Evolutionary conservation across 2,113 vertebrate genomes (phyloP).

Genomic region (Pseudopipra pipra): DNA sequence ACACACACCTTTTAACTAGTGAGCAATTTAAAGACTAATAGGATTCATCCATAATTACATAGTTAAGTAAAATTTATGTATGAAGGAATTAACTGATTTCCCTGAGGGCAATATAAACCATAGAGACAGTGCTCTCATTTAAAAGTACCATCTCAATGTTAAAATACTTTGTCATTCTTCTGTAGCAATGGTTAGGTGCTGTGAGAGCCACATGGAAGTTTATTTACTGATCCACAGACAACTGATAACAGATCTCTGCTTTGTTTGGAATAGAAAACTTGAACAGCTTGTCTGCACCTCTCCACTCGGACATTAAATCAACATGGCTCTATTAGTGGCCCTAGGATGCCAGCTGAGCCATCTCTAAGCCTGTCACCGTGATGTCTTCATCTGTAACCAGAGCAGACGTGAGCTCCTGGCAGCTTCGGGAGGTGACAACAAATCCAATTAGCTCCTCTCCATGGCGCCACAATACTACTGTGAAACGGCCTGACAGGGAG

Average conservation of each 20-base stretch:
- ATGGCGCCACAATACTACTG: conserved; percentile 83
- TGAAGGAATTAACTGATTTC: conserved; percentile 76
- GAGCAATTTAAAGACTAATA: conserved; percentile 69
- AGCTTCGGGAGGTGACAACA: conserved; percentile 98
- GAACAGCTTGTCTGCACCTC: conserved; percentile 90
- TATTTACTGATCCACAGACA: conserved; percentile 81
- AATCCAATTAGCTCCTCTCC: conserved; percentile 99
- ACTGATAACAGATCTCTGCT: conserved; percentile 79
- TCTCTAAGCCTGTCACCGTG: conserved; percentile 96
- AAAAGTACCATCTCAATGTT: conserved; percentile 59
- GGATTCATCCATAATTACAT: conserved; percentile 77
- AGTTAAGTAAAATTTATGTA: conserved; percentile 85
- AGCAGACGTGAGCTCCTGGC: conserved; percentile 96
- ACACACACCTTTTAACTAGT: conserved; percentile 76
- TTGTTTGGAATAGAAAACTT: conserved; percentile 83
- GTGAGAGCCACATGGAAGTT: conserved; percentile 73
- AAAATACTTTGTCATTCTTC: conserved; percentile 74
- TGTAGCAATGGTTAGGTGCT: conserved; percentile 63
- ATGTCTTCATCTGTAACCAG: conserved; percentile 99
- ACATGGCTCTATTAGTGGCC: conserved; percentile 93
- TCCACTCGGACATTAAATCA: conserved; percentile 91
- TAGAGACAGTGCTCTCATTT: conserved; percentile 59
- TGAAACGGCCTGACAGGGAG: conserved; percentile 83
- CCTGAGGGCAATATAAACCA: conserved; percentile 74
- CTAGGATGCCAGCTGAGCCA: conserved; percentile 97